Conservation (phyloP, 2,888 invertebrate species). For the Cryptocheilus praepositus region DNA sequence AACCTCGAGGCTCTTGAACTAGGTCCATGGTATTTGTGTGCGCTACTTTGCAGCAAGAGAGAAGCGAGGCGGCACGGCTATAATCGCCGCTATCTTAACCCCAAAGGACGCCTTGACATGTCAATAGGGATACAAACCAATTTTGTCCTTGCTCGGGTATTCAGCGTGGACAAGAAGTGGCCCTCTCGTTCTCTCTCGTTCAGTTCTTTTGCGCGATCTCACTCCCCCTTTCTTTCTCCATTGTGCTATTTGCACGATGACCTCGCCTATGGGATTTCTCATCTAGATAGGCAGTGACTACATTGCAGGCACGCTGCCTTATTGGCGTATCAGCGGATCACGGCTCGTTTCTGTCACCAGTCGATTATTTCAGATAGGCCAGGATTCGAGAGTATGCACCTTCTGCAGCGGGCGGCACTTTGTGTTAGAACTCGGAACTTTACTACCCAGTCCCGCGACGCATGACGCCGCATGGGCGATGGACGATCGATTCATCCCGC, state of each 20-base stretch:
- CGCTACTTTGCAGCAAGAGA: not conserved
- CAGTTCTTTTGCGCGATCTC: not conserved
- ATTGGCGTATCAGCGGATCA: constrained; percentile 64
- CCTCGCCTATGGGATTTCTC: constrained; percentile 36
- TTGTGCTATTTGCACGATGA: constrained; percentile 28
- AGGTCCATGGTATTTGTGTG: not conserved
- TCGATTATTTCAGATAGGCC: constrained; percentile 47
- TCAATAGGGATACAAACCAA: constrained; percentile 56
- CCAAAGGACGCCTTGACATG: constrained; percentile 53
- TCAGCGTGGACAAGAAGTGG: constrained; percentile 17
- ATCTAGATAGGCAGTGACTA: constrained; percentile 44
- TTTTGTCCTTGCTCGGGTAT: constrained; percentile 39
- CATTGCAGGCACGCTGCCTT: constrained; percentile 45
- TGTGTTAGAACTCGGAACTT: constrained; percentile 34
- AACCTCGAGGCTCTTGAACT: constrained; percentile 37
- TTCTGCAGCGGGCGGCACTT: constrained; percentile 41
- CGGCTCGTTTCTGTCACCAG: constrained; percentile 42
- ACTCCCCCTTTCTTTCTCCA: constrained; percentile 24
- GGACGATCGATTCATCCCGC: constrained; percentile 26
- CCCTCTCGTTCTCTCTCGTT: constrained; percentile 14
- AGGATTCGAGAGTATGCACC: constrained; percentile 39
- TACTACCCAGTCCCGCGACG: constrained; percentile 39
- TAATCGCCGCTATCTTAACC: constrained; percentile 42
- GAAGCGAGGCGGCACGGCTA: constrained; percentile 7
- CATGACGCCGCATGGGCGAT: constrained; percentile 36